Base-by-base conservation (phyloP, 2,113 vertebrate genomes). In the Porphyrio hochstetteri region DNA sequence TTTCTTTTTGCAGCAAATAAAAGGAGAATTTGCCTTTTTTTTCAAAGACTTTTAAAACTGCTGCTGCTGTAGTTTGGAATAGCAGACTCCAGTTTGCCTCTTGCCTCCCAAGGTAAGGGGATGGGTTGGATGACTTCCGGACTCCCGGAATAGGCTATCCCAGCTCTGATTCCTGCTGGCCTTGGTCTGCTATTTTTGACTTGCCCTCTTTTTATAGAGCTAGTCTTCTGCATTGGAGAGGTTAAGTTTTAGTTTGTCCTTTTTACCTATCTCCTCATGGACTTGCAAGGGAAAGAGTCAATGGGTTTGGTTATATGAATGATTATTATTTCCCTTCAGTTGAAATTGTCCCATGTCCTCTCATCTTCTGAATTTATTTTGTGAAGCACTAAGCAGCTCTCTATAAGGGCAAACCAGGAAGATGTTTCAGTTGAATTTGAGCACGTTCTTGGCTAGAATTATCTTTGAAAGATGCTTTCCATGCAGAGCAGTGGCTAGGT, bases 121-220 rank as follows among this genome's bases (percentile, higher is more conserved):
- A 84, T 92, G 83, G 56, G 5, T 79, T 95, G 71, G 67, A 92
- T 96, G 75, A 72, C n/a, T 94, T 95, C 93, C 92, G 91, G 93
- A 21, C 42, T 89, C 84, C 82, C 18, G 9, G 92, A 96, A 95
- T 82, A 91, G 77, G 19, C 52, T 16, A 2, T 52, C 42, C 77
- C 42, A 44, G 6, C 64, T 82, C 75, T n/a, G 60, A 33, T 55
- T 89, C 64, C 88, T 60, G 40, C 60, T 70, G 70, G 27, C 81
- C 55, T 89, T 86, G 84, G 8, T 17, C 69, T 88, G 56, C 84
- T 95, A 77, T 92, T 93, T 97, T 70, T 90, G 82, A 35, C 50
- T 94, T 11, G 0, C 23, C 7, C 38, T 65, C 23, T 40, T 72
- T 75, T 81, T 48, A 28, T 44, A 12, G 9, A 61, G 75, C 42